These are phyloP conservation scores for Corythornis vintsioides DNA, from an alignment of 2,113 vertebrate species.

Conservation along the genomic window DNA sequence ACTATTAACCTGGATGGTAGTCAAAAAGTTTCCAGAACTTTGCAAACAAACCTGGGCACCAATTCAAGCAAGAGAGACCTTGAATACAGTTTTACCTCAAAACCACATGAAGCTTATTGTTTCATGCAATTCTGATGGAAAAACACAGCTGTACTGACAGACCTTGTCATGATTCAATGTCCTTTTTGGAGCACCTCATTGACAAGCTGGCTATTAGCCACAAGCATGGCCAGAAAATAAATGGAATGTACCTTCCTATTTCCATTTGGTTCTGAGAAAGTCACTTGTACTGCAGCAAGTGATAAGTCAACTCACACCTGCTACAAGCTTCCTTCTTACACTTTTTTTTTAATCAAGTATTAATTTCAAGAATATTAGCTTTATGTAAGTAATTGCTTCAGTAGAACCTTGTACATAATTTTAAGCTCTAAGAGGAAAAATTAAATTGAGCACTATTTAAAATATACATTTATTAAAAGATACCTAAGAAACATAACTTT, in stretches of 20 bases:
- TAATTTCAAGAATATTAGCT: background rate
- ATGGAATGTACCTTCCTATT: background rate
- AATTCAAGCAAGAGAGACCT: background rate
- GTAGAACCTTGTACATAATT: background rate
- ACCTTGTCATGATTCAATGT: slow-evolving; percentile 27
- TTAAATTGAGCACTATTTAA: background rate
- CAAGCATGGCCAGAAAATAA: background rate
- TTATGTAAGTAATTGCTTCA: background rate
- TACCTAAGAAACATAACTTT: background rate
- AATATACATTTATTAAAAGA: background rate
- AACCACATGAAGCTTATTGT: background rate
- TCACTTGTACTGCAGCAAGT: background rate
- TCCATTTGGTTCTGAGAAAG: background rate
- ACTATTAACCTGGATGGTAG: background rate
- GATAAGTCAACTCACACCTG: background rate
- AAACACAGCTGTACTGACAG: slow-evolving; percentile 3
- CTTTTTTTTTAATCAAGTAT: background rate
- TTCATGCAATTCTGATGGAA: background rate
- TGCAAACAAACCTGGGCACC: background rate
- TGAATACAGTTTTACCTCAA: background rate
- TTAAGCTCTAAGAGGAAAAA: background rate
- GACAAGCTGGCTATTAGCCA: slow-evolving; percentile 3
- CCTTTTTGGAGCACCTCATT: background rate
- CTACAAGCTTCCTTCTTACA: background rate
- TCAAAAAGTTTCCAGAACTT: background rate